These are phyloP conservation scores for Gallinago nigripennis DNA, from an alignment of 2,797 vertebrate species.

Conservation along the genomic window DNA sequence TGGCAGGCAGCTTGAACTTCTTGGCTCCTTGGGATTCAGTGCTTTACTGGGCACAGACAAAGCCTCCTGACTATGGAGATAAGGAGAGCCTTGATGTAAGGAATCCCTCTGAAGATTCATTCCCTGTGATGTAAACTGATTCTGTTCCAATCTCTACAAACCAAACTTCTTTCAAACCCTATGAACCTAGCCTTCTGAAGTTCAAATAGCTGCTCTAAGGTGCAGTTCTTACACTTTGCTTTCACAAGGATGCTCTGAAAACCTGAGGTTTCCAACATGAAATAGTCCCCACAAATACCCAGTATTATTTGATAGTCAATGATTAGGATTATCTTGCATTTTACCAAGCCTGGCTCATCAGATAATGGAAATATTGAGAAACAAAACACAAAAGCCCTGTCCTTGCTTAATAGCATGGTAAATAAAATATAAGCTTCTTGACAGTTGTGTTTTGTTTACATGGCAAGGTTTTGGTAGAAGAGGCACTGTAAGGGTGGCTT, in stretches of 20 bases:
- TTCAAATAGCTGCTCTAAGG: neutral
- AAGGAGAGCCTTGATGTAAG: constrained; percentile 22
- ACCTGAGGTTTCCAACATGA: neutral
- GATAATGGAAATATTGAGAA: neutral
- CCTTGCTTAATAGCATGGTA: neutral
- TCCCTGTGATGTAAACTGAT: neutral
- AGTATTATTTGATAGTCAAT: neutral
- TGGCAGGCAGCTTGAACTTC: constrained; percentile 5
- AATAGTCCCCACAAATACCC: neutral
- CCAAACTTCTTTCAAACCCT: neutral
- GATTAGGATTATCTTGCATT: neutral
- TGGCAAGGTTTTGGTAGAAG: neutral
- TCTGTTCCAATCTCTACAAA: neutral
- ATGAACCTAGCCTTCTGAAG: neutral
- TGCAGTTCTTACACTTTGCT: neutral
- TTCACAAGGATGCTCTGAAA: neutral
- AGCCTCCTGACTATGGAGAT: constrained; percentile 27
- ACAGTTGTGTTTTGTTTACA: neutral
- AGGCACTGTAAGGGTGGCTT: neutral
- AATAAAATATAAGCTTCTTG: neutral
- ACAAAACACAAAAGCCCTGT: neutral
- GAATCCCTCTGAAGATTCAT: constrained; percentile 31
- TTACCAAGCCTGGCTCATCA: neutral
- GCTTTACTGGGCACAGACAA: constrained; percentile 25
- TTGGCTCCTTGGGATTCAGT: constrained; percentile 2